These are phyloP conservation scores for Chaenocephalus aceratus DNA, from an alignment of 2,113 vertebrate species.

Conservation along the genomic window DNA sequence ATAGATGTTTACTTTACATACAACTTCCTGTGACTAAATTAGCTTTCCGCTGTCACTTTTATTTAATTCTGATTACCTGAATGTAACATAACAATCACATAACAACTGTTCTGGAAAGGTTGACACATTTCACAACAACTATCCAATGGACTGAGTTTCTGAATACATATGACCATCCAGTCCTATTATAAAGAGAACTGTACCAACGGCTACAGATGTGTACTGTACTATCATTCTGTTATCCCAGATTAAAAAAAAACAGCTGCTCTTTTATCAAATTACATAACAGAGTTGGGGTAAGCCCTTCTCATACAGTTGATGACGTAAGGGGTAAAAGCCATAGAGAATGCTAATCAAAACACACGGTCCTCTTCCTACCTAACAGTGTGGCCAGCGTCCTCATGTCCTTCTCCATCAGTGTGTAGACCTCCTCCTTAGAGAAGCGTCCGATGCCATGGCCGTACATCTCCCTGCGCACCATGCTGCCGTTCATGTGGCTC, in stretches of 20 bases:
- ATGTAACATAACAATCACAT: not conserved
- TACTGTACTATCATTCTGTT: not conserved
- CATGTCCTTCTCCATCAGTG: slow-evolving; percentile 98
- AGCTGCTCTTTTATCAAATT: not conserved
- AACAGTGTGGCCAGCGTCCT: slow-evolving; percentile 92
- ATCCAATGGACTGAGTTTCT: not conserved
- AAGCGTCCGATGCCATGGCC: slow-evolving; percentile 97
- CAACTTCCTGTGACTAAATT: not conserved
- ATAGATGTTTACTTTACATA: not conserved
- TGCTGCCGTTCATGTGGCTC: slow-evolving; percentile 92
- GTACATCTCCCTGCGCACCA: slow-evolving; percentile 96
- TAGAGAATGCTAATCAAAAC: not conserved
- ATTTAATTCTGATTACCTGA: not conserved
- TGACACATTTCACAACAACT: not conserved
- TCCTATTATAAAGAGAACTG: not conserved
- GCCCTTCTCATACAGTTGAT: slow-evolving; percentile 3
- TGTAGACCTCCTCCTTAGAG: slow-evolving; percentile 94
- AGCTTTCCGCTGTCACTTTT: not conserved
- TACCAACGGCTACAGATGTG: not conserved
- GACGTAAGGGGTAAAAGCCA: not conserved
- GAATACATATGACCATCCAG: not conserved
- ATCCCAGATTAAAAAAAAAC: not conserved
- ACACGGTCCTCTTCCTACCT: slow-evolving; percentile 79
- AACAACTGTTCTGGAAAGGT: not conserved
- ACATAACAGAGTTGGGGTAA: slow-evolving; percentile 32